Percentiles rank a stretch among this genome's conserved stretches.
These are phyloP conservation scores for Macrostomum lignano DNA, from an alignment of 1,140 invertebrate species.

Conservation along the genomic window DNA sequence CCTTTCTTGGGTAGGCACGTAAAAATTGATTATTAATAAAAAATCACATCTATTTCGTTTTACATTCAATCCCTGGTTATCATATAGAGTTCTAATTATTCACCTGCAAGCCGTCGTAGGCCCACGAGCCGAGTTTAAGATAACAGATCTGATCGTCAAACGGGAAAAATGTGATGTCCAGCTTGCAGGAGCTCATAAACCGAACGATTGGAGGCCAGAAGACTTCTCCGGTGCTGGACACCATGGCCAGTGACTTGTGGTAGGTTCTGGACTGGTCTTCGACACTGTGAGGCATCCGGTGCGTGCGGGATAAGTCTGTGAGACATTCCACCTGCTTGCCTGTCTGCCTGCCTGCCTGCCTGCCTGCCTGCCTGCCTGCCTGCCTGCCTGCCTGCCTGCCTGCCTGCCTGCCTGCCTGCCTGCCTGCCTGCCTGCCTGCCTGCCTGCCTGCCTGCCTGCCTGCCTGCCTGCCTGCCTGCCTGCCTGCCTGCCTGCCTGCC, in stretches of 20 bases:
- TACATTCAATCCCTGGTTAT: no score
- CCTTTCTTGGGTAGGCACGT: not conserved
- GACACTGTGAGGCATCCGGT: not conserved
- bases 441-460: no score
- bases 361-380: no score
- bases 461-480: no score
- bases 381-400: no score
- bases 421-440: no score
- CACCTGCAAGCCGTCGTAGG: not conserved
- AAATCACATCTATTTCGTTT: not conserved
- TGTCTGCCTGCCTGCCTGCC: no score
- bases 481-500: no score
- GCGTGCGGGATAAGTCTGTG: no score
- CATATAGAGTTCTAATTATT: no score
- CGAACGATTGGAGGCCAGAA: not conserved
- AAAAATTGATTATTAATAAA: not conserved
- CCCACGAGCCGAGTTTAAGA: constrained; percentile 4
- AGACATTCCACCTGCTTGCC: no score
- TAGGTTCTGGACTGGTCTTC: constrained; percentile 1
- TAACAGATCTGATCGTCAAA: constrained; percentile 5
- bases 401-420: no score
- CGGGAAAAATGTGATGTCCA: constrained; percentile 41
- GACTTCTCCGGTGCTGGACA: not conserved
- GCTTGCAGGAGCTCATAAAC: constrained; percentile 61
- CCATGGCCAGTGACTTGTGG: not conserved